These are phyloP conservation scores for Cherax quadricarinatus DNA, from an alignment of 1,140 invertebrate species.

Conservation along the genomic window DNA sequence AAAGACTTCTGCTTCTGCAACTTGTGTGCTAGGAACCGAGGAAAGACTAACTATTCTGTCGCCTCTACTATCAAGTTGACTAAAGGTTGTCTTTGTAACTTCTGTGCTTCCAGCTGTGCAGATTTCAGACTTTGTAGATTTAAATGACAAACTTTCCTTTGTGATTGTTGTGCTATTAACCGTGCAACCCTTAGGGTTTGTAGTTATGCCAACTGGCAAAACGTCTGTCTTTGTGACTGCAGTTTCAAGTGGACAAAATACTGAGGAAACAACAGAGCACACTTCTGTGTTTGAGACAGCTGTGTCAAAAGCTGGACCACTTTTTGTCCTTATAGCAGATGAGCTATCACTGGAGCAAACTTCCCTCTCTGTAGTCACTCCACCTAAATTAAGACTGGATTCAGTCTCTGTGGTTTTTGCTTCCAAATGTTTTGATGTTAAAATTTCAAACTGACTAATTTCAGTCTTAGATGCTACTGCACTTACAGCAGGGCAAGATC, in stretches of 20 bases:
- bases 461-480: neutral
- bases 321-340: neutral
- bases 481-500: neutral
- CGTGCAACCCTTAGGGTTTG: too few relatives aligned
- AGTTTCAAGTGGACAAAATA: neutral
- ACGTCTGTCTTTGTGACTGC: neutral
- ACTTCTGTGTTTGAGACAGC: neutral
- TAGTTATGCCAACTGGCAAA: neutral
- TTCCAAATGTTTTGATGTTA: neutral
- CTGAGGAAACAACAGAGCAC: neutral
- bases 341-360: too few relatives aligned
- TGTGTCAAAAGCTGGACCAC: neutral
- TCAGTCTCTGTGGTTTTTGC: neutral
- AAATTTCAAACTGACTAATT: neutral
- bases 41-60: neutral
- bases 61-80: neutral
- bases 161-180: too few relatives aligned
- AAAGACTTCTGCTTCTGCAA: neutral
- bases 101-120: neutral
- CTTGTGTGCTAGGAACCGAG: neutral
- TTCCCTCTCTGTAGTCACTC: neutral
- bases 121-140: neutral
- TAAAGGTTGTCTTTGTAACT: neutral
- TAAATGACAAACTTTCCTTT: neutral
- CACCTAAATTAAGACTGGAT: neutral